These are phyloP conservation scores for Eupithecia vulgata DNA, from an alignment of 2,888 invertebrate species.

Conservation along the genomic window DNA sequence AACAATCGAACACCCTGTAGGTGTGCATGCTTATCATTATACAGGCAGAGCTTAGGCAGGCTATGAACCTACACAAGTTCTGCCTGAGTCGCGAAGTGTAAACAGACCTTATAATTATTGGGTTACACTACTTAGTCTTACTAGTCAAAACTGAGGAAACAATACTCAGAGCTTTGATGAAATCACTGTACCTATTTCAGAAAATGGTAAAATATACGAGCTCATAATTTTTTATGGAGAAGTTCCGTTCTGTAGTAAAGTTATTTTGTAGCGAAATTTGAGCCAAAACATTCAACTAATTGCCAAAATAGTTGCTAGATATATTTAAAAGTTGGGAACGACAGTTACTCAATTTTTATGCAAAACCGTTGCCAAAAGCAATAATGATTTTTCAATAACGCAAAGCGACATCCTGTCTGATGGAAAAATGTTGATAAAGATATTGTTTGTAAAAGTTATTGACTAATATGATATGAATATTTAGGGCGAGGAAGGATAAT, in stretches of 20 bases:
- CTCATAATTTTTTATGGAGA: not conserved
- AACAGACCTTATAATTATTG: not conserved
- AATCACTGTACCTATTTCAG: not conserved
- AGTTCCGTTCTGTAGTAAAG: not conserved
- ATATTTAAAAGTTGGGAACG: not conserved
- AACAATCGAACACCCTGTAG: too few relatives aligned
- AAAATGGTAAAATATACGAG: not conserved
- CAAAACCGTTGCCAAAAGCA: not conserved
- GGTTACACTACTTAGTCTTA: not conserved
- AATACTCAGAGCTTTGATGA: not conserved
- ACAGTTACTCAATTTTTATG: not conserved
- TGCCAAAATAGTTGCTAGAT: not conserved
- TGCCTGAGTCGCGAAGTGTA: not conserved
- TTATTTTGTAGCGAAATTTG: not conserved
- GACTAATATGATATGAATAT: too few relatives aligned
- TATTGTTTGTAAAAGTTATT: not conserved
- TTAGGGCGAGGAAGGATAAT: too few relatives aligned
- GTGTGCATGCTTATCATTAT: too few relatives aligned
- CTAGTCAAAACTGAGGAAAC: not conserved
- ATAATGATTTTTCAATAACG: conserved; percentile 3
- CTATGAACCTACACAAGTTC: not conserved
- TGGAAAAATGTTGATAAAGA: not conserved
- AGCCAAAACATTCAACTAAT: conserved; percentile 2
- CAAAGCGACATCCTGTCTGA: not conserved
- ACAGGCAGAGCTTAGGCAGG: too few relatives aligned